Conservation (phyloP, 2,113 vertebrate genomes). For the Dipodomys merriami region DNA sequence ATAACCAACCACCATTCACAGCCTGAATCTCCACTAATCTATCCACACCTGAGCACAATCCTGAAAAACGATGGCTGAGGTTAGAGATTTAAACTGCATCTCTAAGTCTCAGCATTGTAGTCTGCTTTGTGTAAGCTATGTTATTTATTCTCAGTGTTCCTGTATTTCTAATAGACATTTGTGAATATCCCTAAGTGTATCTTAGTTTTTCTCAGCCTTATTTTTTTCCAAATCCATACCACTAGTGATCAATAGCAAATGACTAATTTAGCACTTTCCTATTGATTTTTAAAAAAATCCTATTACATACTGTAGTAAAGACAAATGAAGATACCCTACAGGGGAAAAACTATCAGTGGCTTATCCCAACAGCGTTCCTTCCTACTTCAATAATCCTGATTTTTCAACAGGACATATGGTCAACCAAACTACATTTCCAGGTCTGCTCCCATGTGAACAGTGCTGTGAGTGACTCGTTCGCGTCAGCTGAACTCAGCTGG, state of each 20-base stretch:
- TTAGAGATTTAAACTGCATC: background rate
- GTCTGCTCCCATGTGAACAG: background rate
- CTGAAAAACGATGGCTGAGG: background rate
- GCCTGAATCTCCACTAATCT: background rate
- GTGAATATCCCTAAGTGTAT: background rate
- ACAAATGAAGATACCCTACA: background rate
- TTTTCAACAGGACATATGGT: background rate
- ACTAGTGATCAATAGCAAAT: conserved; percentile 1
- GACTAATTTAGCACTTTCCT: conserved; percentile 2
- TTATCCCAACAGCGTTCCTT: background rate
- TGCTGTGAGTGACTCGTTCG: background rate
- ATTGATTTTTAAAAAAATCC: background rate
- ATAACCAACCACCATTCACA: background rate
- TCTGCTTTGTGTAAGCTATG: background rate
- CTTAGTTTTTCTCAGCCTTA: conserved; percentile 11
- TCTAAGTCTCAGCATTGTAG: background rate
- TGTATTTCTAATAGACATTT: conserved; percentile 4
- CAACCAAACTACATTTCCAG: background rate
- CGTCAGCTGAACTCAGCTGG: background rate
- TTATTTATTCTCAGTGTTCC: background rate
- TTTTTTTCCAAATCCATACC: background rate
- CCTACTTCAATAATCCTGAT: background rate
- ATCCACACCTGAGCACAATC: background rate
- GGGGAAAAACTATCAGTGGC: background rate
- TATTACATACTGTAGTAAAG: background rate